These are phyloP conservation scores for Helicoverpa armigera DNA, from an alignment of 1,140 invertebrate species.

Conservation along the genomic window DNA sequence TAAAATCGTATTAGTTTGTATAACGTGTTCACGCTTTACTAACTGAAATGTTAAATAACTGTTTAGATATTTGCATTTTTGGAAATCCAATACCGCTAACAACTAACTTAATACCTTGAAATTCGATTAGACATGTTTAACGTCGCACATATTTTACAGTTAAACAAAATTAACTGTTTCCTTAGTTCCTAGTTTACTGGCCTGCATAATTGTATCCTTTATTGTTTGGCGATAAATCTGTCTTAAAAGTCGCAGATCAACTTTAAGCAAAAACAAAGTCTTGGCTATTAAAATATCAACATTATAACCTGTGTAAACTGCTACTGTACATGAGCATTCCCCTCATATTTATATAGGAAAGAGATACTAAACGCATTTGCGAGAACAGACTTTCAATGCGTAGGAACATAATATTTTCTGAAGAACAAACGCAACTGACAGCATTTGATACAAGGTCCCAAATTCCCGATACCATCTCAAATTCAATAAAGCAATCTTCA, in stretches of 20 bases:
- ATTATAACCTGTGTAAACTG: too few relatives aligned
- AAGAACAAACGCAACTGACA: too few relatives aligned
- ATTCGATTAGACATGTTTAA: conserved; percentile 19
- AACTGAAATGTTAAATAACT: conserved; percentile 22
- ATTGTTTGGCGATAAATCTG: background rate
- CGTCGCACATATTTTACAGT: background rate
- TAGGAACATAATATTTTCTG: too few relatives aligned
- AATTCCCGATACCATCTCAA: background rate
- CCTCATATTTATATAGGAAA: too few relatives aligned
- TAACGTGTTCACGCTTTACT: conserved; percentile 9
- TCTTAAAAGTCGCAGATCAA: background rate
- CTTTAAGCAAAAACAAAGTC: too few relatives aligned
- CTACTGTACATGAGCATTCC: too few relatives aligned
- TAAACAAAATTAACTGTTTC: conserved; percentile 19
- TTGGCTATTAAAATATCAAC: too few relatives aligned
- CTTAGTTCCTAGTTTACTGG: background rate
- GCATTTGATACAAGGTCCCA: background rate
- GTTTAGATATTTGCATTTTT: conserved; percentile 29
- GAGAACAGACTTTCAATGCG: too few relatives aligned
- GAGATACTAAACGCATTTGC: too few relatives aligned
- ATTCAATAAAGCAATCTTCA: conserved; percentile 4
- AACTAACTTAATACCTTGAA: conserved; percentile 6
- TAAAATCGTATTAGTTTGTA: conserved; percentile 25
- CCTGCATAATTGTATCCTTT: conserved; percentile 8
- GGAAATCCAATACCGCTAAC: conserved; percentile 14